These are phyloP conservation scores for Entosphenus tridentatus DNA, from an alignment of 2,113 vertebrate species.

Conservation along the genomic window DNA sequence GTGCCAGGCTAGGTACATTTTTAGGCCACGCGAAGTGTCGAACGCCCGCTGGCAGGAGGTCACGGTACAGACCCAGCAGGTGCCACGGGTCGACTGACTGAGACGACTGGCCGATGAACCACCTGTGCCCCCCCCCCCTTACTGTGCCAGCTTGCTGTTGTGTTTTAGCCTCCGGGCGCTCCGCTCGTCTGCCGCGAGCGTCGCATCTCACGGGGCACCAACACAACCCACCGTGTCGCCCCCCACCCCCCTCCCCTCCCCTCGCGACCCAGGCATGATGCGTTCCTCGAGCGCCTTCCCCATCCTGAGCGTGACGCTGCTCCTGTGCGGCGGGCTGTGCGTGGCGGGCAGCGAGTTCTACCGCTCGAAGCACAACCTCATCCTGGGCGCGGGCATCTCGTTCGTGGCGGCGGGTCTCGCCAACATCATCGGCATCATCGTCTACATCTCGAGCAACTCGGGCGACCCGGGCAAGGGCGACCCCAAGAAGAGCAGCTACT, in stretches of 20 bases:
- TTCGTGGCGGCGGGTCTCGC: conserved; percentile 40
- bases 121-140: too few relatives aligned
- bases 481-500: conserved; percentile 84
- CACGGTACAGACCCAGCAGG: too few relatives aligned
- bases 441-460: conserved; percentile 95
- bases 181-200: too few relatives aligned
- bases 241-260: neutral
- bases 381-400: conserved; percentile 6
- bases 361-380: conserved; percentile 5
- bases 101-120: too few relatives aligned
- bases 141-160: too few relatives aligned
- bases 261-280: conserved; percentile 2
- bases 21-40: too few relatives aligned
- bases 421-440: conserved; percentile 97
- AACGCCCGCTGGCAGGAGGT: too few relatives aligned
- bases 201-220: too few relatives aligned
- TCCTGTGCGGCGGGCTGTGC: neutral
- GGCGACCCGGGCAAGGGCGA: conserved; percentile 84
- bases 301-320: conserved; percentile 5
- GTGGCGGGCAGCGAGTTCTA: neutral
- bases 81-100: too few relatives aligned
- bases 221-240: too few relatives aligned
- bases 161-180: too few relatives aligned
- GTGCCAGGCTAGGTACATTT: too few relatives aligned
- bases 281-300: conserved; percentile 1